Evolutionary conservation across 2,888 invertebrate species (phyloP).

Genomic region (Hipparchia sbordonii): DNA sequence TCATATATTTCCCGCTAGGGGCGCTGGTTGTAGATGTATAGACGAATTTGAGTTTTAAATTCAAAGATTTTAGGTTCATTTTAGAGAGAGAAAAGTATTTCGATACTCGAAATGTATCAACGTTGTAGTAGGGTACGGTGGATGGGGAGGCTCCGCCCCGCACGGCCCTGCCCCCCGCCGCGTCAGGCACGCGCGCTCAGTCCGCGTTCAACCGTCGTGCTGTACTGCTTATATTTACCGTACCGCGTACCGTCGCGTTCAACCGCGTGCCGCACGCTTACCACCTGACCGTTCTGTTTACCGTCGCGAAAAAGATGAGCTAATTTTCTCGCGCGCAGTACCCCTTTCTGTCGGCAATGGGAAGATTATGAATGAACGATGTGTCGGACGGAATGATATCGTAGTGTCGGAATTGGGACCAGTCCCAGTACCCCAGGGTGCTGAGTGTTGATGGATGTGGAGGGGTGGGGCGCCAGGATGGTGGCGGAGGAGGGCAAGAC

Average conservation of each 20-base stretch:
- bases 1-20: not conserved
- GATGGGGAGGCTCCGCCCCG: slow-evolving; percentile 60
- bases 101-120: not conserved
- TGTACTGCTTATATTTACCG: slow-evolving; percentile 55
- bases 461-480: slow-evolving; percentile 78
- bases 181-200: slow-evolving; percentile 64
- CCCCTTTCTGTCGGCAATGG: not conserved
- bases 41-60: not conserved
- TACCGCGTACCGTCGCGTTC: slow-evolving; percentile 18
- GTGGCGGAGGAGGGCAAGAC: slow-evolving; percentile 77
- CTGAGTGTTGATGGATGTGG: slow-evolving; percentile 78
- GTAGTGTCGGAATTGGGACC: slow-evolving; percentile 52
- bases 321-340: not conserved
- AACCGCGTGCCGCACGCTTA: slow-evolving; percentile 14
- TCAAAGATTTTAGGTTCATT: not conserved
- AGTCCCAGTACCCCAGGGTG: slow-evolving; percentile 43
- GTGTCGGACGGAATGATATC: slow-evolving; percentile 68
- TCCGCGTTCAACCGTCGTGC: slow-evolving; percentile 66
- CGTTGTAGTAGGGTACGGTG: slow-evolving; percentile 24
- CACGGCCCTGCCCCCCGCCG: slow-evolving; percentile 55
- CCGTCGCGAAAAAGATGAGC: slow-evolving; percentile 16
- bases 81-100: not conserved
- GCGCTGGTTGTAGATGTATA: not conserved
- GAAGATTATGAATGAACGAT: slow-evolving; percentile 46
- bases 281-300: not conserved